phyloP scores from a whole-genome alignment of 2,797 vertebrate species.

The Balearica regulorum region DNA sequence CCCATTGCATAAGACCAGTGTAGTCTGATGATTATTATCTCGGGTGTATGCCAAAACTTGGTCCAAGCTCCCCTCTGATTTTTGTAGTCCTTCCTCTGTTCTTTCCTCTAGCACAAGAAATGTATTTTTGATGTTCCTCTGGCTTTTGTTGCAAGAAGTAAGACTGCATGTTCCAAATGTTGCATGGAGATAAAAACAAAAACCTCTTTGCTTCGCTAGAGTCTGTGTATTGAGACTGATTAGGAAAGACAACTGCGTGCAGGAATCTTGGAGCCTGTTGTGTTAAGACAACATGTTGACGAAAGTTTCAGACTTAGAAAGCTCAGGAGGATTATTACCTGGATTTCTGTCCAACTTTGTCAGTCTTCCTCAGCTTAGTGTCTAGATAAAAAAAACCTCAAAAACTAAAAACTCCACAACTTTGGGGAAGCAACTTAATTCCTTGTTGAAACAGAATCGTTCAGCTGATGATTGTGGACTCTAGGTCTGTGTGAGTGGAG shows the following conservation, averaged over 20 bases:
- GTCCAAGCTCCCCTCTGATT: background rate
- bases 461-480: background rate
- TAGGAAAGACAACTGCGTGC: background rate
- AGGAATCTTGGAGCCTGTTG: background rate
- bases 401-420: no score
- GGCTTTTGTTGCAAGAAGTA: background rate
- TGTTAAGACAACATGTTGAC: background rate
- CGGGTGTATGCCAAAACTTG: background rate
- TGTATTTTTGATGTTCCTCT: background rate
- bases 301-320: background rate
- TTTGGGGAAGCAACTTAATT: background rate
- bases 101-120: background rate
- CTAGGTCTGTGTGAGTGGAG: background rate
- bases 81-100: background rate
- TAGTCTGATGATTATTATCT: background rate
- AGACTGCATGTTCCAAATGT: background rate
- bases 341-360: background rate
- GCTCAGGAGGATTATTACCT: background rate
- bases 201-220: background rate
- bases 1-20: background rate
- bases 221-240: background rate
- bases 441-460: background rate
- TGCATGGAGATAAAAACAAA: background rate
- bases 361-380: background rate
- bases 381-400: background rate